Base-by-base conservation (phyloP, 92 coral and sea anemone genomes). In the Porites divaricata region DNA sequence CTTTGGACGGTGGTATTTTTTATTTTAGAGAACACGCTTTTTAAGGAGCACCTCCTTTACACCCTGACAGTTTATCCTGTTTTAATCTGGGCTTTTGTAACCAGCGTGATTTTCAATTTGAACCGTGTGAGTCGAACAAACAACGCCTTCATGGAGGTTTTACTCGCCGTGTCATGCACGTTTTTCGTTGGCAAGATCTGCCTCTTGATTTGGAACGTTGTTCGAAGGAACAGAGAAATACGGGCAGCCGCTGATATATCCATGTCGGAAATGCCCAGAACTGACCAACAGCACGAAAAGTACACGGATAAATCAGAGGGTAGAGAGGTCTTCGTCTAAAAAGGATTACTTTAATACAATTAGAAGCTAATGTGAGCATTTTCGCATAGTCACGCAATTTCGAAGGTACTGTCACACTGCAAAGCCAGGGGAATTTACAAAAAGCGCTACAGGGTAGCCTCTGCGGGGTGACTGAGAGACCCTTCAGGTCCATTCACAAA, bases 41-140 rank as follows among this genome's bases (percentile, higher is more conserved):
- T 87, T n/a, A 87, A 70, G 51, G 73, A 93, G 7, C 69, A 66
- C 58, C 69, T 85, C 1, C 59, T 81, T 10, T 92, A 89, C 79
- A 89, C 93, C 7, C 15, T 86, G 12, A 92, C 91, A 6, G 67
- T 77, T 25, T 92, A 90, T 68, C 95, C 95, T 68, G 93, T 85
- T 45, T 52, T 77, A 49, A 72, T 92, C 23, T 79, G 87, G 86
- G 91, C 85, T 21, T 81, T 92, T 26, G 69, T 83, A 7, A 93
- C 89, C n/a, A 75, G 93, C 77, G 77, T 92, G 16, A 67, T 87
- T 8, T 35, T 76, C 12, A 83, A 88, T 50, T 76, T 63, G 8
- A 78, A 88, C 54, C 89, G 72, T 1, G 88, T 76, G 48, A 67
- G 71, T 25, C 74, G 67, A 61, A 41, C 62, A 12, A 84, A 75